These are phyloP conservation scores for Phymorhynchus buccinoides DNA, from an alignment of 1,140 invertebrate genomes.

Conservation along the genomic window DNA sequence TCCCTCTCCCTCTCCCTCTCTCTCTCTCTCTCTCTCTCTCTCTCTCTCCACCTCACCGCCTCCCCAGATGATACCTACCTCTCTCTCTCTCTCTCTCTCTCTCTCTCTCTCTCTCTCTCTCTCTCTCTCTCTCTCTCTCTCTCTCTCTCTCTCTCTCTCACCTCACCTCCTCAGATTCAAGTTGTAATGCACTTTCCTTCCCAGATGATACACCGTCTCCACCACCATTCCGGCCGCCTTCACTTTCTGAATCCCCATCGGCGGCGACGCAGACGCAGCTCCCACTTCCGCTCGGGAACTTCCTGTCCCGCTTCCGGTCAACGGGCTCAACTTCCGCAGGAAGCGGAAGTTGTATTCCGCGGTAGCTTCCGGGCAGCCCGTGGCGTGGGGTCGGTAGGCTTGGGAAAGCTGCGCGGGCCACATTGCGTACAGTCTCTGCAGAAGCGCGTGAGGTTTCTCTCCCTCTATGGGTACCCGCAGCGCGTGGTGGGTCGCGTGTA, in stretches of 20 bases:
- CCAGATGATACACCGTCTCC: neutral
- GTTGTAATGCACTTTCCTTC: neutral
- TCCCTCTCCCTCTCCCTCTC: too few relatives aligned
- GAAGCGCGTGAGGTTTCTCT: neutral
- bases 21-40: neutral
- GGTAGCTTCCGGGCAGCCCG: neutral
- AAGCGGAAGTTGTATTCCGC: neutral
- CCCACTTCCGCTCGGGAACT: too few relatives aligned
- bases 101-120: too few relatives aligned
- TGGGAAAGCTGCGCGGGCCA: neutral
- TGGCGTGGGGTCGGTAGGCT: neutral
- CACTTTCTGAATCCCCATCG: neutral
- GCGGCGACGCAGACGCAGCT: neutral
- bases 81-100: too few relatives aligned
- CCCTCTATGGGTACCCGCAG: neutral
- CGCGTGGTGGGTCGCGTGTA: neutral
- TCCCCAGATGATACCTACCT: too few relatives aligned
- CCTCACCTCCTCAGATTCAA: neutral
- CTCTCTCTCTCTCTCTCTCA: too few relatives aligned
- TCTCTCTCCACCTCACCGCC: neutral
- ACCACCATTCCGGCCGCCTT: constrained; percentile 12
- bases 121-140: too few relatives aligned
- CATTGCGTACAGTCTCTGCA: neutral
- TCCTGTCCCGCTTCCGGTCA: neutral
- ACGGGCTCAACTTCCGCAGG: neutral